Conservation (phyloP, 2,888 invertebrate species). For the Nowickia ferox region DNA sequence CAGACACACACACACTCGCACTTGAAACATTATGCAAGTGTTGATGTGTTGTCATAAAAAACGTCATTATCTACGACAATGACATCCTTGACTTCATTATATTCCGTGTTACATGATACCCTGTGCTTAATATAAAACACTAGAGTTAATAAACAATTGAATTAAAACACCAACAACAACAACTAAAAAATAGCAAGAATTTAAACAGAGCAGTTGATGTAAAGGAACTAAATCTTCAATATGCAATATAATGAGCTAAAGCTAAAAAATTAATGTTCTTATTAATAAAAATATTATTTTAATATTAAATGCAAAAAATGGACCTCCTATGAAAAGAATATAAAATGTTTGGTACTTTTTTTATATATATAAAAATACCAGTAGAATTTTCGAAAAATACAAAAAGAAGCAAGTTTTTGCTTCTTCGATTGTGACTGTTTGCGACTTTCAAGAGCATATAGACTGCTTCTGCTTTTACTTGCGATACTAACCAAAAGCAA, state of each 20-base stretch:
- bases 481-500: too few species aligned
- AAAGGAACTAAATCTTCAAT: slow-evolving; percentile 15
- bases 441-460: too few species aligned
- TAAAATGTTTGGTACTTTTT: too few species aligned
- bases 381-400: too few species aligned
- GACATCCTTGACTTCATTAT: slow-evolving; percentile 82
- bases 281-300: too few species aligned
- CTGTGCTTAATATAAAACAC: slow-evolving; percentile 31
- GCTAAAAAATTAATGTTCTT: too few species aligned
- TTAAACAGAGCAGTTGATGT: not conserved
- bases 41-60: slow-evolving; percentile 46
- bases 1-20: not conserved
- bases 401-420: too few species aligned
- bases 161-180: slow-evolving; percentile 30
- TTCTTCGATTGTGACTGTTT: too few species aligned
- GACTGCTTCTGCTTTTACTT: too few species aligned
- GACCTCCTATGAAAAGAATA: too few species aligned
- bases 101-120: slow-evolving; percentile 75
- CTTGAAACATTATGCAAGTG: not conserved
- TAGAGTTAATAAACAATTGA: slow-evolving; percentile 55
- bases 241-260: not conserved
- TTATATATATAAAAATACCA: too few species aligned
- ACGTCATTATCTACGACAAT: slow-evolving; percentile 75
- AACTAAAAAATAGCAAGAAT: slow-evolving; percentile 18
- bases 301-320: too few species aligned